phyloP scores from a whole-genome alignment of 2,797 vertebrate species.

The Gastrophryne carolinensis region DNA sequence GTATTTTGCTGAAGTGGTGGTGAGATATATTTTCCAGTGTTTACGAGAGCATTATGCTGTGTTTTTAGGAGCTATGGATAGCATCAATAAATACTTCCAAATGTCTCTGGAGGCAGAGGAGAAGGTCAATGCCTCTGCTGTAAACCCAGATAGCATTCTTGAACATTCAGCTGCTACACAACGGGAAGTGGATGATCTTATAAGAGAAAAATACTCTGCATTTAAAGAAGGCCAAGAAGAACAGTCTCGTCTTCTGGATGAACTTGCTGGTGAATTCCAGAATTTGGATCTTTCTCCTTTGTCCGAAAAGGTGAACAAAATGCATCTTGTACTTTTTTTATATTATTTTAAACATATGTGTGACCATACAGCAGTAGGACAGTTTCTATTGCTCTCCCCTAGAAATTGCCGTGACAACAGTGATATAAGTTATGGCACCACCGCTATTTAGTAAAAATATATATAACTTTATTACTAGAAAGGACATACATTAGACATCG shows the following conservation, averaged over 20 bases:
- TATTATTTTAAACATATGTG: too few species aligned
- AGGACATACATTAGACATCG: too few species aligned
- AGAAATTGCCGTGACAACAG: too few species aligned
- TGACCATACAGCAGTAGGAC: too few species aligned
- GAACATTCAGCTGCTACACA: constrained; percentile 73
- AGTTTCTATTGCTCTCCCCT: too few species aligned
- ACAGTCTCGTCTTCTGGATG: constrained; percentile 82
- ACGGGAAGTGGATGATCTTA: constrained; percentile 75
- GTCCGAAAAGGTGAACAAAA: constrained; percentile 77
- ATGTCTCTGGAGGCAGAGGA: constrained; percentile 83
- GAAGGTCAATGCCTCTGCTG: constrained; percentile 80
- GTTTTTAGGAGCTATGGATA: constrained; percentile 84
- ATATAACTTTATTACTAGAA: background rate
- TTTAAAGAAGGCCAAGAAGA: constrained; percentile 81
- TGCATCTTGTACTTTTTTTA: too few species aligned
- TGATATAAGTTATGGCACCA: too few species aligned
- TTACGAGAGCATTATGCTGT: background rate
- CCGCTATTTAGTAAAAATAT: too few species aligned
- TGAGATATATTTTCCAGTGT: background rate
- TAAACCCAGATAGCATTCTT: constrained; percentile 65
- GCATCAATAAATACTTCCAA: constrained; percentile 85
- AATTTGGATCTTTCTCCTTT: constrained; percentile 83
- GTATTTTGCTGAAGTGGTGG: too few species aligned
- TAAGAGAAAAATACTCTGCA: constrained; percentile 72
- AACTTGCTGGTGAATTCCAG: constrained; percentile 87